A percentile compares a stretch with the other conserved stretches of the same genome.
phyloP scores from a whole-genome alignment of 2,888 invertebrate species.

The Cheilosia grossa region DNA sequence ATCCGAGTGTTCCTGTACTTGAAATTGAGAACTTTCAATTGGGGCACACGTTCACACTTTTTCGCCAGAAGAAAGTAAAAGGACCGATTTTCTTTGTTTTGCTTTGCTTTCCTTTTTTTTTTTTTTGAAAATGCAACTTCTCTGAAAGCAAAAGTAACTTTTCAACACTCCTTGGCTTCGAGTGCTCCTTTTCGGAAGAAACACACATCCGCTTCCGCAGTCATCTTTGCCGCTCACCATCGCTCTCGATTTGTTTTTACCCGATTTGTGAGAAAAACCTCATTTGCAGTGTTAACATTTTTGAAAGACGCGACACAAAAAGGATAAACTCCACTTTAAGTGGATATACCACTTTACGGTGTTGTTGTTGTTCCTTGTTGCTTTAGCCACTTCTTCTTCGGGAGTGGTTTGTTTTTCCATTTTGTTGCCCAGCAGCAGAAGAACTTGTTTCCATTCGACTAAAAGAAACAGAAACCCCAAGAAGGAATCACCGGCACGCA shows the following conservation, averaged over 20 bases:
- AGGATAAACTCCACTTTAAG: conserved; percentile 39
- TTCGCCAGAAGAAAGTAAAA: conserved; percentile 10
- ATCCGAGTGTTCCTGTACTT: conserved; percentile 39
- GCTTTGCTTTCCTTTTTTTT: not conserved
- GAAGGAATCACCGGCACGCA: conserved; percentile 52
- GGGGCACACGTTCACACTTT: conserved; percentile 50
- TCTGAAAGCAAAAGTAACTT: conserved; percentile 72
- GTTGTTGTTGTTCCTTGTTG: conserved; percentile 28
- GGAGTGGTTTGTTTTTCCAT: conserved; percentile 11
- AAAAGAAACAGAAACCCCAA: not conserved
- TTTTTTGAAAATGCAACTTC: conserved; percentile 21
- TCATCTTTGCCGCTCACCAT: not conserved
- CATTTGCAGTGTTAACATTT: conserved; percentile 32
- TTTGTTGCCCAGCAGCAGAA: conserved; percentile 3
- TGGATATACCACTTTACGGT: conserved; percentile 61
- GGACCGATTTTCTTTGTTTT: not conserved
- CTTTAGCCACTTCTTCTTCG: conserved; percentile 19
- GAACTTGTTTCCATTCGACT: conserved; percentile 49
- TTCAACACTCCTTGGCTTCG: conserved; percentile 47
- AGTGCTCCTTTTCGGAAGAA: conserved; percentile 33
- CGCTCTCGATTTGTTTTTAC: conserved; percentile 27
- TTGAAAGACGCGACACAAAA: conserved; percentile 31
- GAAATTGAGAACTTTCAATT: conserved; percentile 71
- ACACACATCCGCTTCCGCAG: not conserved
- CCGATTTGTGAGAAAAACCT: conserved; percentile 53